phyloP scores from a whole-genome alignment of 2,113 vertebrate species.

The Ursus arctos region DNA sequence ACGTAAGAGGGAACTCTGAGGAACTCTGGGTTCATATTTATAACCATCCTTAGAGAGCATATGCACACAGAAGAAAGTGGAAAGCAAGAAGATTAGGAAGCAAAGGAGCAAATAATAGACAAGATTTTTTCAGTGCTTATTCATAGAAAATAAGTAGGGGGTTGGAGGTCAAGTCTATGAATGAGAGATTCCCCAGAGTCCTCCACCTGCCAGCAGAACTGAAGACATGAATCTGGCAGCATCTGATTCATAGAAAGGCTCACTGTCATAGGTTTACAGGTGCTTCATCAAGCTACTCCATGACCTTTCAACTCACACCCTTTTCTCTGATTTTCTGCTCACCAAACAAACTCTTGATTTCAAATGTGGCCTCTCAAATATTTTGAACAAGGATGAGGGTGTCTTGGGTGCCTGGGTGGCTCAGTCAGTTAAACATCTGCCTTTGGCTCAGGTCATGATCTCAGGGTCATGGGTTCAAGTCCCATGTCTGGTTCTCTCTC shows the following conservation, averaged over 20 bases:
- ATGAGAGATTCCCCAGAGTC: background rate
- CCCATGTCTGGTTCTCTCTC: background rate
- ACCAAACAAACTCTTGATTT: slow-evolving; percentile 45
- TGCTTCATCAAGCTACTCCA: background rate
- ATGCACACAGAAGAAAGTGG: background rate
- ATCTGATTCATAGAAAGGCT: background rate
- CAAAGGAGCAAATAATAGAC: background rate
- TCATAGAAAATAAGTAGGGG: background rate
- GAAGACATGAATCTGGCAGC: background rate
- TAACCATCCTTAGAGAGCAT: background rate
- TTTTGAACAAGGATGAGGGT: background rate
- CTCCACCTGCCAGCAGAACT: background rate
- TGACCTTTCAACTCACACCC: background rate
- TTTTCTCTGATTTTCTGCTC: slow-evolving; percentile 25
- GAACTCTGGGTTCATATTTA: background rate
- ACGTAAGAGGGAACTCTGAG: background rate
- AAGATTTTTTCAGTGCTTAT: slow-evolving; percentile 26
- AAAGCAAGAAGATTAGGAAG: slow-evolving; percentile 57
- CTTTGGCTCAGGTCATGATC: background rate
- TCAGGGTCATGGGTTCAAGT: background rate
- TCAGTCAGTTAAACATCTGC: background rate
- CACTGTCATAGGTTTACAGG: background rate
- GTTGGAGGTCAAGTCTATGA: background rate
- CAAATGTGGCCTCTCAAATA: slow-evolving; percentile 24
- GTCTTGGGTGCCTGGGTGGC: background rate